Base-by-base conservation (phyloP, 2,888 invertebrate genomes). In the Nephrotoma flavescens region DNA sequence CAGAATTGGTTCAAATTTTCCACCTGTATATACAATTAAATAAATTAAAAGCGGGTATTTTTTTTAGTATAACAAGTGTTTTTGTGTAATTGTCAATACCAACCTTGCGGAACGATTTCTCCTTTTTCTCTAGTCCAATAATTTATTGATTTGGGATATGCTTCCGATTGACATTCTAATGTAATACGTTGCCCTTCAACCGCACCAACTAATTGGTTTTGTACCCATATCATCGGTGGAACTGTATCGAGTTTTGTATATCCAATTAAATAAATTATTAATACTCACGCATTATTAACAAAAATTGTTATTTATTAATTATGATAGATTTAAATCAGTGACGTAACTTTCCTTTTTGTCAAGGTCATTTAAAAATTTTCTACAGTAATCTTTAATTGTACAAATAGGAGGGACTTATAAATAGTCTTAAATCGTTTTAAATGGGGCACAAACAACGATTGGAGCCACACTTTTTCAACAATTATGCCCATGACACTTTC, bases 111-210 rank as follows among this genome's bases (percentile, higher is more conserved):
- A 88, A 96, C 94, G 87, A 96, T 96, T 90, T 96, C 95, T 45
- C 95, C 95, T 52, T 92, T 93, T 89, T 95, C 95, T 89, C 95
- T 93, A 19, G 91, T 91, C 97, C 97, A 97, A 90, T 97, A 97
- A 91, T 96, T 97, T 89, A 97, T 96, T 44, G 97, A 96, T 90
- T 96, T 96, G 2, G 97, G 97, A 91, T 94, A 96, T 0, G 96
- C 97, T 89, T 97, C 97, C 0, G 96, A 96, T 90, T 95, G 94
- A 89, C 97, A 97, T 90, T 96, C 96, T 88, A 97, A 91, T 3
- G 95, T 94, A 87, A 96, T 93, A 88, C 95, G 94, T 87, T 96
- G 94, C 15, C 95, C 96, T 87, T 95, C 93, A 31, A 94, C 94
- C 0, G 96, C 96, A 0, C 96, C 97, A 12, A 97, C 96, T 88